A percentile compares a stretch with the other conserved stretches of the same genome.
Conservation (phyloP, 2,113 vertebrate genomes). For the Neotragus moschatus region DNA sequence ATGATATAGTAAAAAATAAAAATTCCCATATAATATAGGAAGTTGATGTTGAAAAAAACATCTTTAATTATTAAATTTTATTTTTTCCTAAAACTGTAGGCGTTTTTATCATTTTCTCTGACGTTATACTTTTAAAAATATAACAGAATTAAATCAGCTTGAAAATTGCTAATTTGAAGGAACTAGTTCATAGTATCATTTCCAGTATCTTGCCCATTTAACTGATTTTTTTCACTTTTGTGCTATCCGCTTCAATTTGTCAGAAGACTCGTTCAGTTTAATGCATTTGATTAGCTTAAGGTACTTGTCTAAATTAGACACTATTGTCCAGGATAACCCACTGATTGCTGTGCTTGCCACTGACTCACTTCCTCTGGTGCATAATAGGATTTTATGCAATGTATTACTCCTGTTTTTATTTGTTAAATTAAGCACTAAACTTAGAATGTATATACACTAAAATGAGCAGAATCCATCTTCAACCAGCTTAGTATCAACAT, state of each 20-base stretch:
- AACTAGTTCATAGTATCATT: background rate
- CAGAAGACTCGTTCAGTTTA: conserved; percentile 4
- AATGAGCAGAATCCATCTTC: background rate
- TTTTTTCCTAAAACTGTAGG: background rate
- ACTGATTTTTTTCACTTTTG: conserved; percentile 33
- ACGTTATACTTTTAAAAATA: background rate
- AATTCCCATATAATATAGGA: background rate
- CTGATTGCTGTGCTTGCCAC: background rate
- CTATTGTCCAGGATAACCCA: background rate
- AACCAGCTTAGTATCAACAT: background rate
- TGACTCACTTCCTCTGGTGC: conserved; percentile 29
- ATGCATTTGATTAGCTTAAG: conserved; percentile 39
- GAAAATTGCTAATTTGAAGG: conserved; percentile 29
- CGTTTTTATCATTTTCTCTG: conserved; percentile 38
- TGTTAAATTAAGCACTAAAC: background rate
- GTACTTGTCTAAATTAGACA: conserved; percentile 48
- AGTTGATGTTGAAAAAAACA: background rate
- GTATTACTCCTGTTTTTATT: background rate
- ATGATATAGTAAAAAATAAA: background rate
- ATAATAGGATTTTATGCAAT: conserved; percentile 12
- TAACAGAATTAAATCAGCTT: conserved; percentile 27
- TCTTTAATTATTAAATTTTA: conserved; percentile 10
- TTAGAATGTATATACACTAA: background rate
- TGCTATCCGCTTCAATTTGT: background rate
- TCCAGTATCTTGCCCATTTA: background rate